Base-by-base conservation (phyloP, 1,140 invertebrate genomes). In the Drosophila kanapiae region DNA sequence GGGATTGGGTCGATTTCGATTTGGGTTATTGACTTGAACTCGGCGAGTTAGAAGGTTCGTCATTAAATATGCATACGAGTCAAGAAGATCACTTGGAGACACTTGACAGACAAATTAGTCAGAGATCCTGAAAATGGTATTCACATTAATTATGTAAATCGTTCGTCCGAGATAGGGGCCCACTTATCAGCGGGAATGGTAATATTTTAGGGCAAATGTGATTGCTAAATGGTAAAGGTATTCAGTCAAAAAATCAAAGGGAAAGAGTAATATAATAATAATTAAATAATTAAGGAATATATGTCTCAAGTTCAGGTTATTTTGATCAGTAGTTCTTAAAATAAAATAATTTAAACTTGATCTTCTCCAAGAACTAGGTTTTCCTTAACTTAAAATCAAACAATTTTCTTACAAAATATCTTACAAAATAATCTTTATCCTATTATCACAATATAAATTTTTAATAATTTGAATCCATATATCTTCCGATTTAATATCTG, bases 1-100 rank as follows among this genome's bases (percentile, higher is more conserved):
- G 49, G 42, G 49, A 33, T 47, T 75, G 60, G 53, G 62, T 56
- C 60, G 74, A 58, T 58, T 56, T 75, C 62, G 71, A 76, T 67
- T 51, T 76, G 72, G 74, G 60, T 67, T 76, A 76, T 76, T 76
- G 72, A 58, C 71, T 53, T 57, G 48, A 64, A 65, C 60, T 40
- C 10, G 13, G 57, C 8, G 18, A 14, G 33, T 10, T 18, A 35
- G 16, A 18, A 48, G 43, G 33, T 38, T n/a, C 2, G 3, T 23
- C 13, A 76, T 76, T 76, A 43, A 16, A 23, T 64, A 35, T 59
- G 45, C 69, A 47, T 56, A 70, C 48, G n/a, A 42, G 9, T 71
- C 43, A 38, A 43, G 35, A 71, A 42, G 69, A 72, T 72, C 69
- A 42, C 53, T 49, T 27, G 16, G 69, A 16, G 53, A 59, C 45